These are phyloP conservation scores for Neolamprologus ventralis DNA, from an alignment of 2,113 vertebrate genomes.

Conservation along the genomic window DNA sequence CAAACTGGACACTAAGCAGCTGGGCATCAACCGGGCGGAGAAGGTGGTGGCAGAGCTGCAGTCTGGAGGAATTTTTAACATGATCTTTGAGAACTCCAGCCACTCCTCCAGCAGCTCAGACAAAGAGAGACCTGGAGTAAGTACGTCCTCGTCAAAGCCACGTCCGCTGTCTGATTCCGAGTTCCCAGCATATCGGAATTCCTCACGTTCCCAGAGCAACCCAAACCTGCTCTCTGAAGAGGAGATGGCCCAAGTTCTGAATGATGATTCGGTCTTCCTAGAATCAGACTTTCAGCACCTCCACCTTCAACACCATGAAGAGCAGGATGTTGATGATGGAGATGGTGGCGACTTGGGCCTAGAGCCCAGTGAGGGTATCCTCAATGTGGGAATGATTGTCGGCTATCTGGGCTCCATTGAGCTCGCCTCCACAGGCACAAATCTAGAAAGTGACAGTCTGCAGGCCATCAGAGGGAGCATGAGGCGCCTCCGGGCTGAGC, in stretches of 20 bases:
- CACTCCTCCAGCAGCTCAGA: constrained; percentile 75
- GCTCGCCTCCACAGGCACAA: constrained; percentile 82
- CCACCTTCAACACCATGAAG: constrained; percentile 46
- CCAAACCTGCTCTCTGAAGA: constrained; percentile 76
- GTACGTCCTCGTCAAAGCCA: constrained; percentile 60
- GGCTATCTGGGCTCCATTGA: constrained; percentile 97
- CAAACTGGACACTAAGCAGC: constrained; percentile 83
- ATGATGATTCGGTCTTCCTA: constrained; percentile 78
- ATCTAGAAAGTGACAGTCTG: constrained; percentile 87
- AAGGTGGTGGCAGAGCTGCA: constrained; percentile 94
- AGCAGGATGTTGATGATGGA: constrained; percentile 60
- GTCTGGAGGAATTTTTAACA: constrained; percentile 92
- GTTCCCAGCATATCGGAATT: constrained; percentile 49
- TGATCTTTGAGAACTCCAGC: constrained; percentile 90
- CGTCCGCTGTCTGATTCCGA: constrained; percentile 75
- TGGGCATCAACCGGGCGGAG: constrained; percentile 92
- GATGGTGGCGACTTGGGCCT: constrained; percentile 70
- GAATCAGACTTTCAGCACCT: constrained; percentile 56
- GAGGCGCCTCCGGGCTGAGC: constrained; percentile 91
- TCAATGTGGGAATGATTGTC: constrained; percentile 95
- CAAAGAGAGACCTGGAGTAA: constrained; percentile 66
- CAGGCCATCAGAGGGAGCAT: constrained; percentile 96
- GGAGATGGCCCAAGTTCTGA: constrained; percentile 73
- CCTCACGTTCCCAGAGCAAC: constrained; percentile 52
- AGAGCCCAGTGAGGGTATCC: constrained; percentile 76